phyloP scores from a whole-genome alignment of 2,888 invertebrate genomes.

The Brassicogethes aeneus region DNA sequence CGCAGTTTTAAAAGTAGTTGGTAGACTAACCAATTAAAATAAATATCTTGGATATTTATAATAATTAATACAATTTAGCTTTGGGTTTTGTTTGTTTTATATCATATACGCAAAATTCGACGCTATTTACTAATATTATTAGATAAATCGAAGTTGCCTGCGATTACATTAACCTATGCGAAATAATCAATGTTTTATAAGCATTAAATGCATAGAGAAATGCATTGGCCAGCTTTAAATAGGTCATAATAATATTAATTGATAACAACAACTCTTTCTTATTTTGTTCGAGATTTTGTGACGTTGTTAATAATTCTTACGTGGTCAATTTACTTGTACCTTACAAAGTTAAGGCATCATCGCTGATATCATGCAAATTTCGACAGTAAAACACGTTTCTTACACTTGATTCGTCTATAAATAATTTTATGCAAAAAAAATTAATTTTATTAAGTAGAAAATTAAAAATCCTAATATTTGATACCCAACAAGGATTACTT shows the following conservation, averaged over 20 bases:
- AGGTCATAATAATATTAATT: constrained; percentile 35
- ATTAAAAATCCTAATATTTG: too few species aligned
- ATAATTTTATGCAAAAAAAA: too few species aligned
- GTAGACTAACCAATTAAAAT: constrained; percentile 36
- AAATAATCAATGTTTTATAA: constrained; percentile 17
- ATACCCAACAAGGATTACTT: too few species aligned
- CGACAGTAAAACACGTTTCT: too few species aligned
- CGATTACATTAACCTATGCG: neutral
- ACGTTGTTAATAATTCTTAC: neutral
- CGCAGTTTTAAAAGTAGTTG: constrained; percentile 21
- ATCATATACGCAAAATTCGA: constrained; percentile 34
- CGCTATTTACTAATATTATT: constrained; percentile 22
- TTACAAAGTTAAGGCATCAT: too few species aligned
- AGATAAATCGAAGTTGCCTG: constrained; percentile 2
- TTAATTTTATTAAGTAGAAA: too few species aligned
- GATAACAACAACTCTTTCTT: constrained; percentile 28
- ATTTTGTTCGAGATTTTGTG: neutral
- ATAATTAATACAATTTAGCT: constrained; percentile 34
- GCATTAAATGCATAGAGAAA: constrained; percentile 12
- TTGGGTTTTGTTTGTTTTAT: constrained; percentile 31
- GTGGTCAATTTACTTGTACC: neutral
- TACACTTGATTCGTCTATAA: too few species aligned
- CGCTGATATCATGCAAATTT: too few species aligned
- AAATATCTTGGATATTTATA: constrained; percentile 39
- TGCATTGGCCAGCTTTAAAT: constrained; percentile 32